phyloP scores from a whole-genome alignment of 92 coral and sea anemone genomes.

The Epizoanthus fatuus region DNA sequence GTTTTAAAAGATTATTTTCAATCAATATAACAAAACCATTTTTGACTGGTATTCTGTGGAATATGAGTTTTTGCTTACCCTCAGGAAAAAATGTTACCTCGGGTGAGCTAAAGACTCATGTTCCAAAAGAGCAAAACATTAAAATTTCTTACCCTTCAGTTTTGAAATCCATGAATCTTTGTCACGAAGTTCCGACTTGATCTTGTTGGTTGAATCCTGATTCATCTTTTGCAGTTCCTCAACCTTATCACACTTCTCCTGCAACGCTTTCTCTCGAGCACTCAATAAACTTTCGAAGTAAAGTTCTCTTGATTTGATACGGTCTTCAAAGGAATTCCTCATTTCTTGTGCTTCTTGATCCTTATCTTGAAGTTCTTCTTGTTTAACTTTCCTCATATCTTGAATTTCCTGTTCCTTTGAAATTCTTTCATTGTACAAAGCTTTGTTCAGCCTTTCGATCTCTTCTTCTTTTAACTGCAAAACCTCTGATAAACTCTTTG shows the following conservation, averaged over 20 bases:
- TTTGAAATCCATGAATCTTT: constrained; percentile 28
- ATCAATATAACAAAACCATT: too few relatives aligned
- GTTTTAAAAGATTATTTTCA: too few relatives aligned
- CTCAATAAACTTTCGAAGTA: constrained; percentile 14
- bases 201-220: constrained; percentile 35
- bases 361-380: constrained; percentile 37
- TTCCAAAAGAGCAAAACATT: too few relatives aligned
- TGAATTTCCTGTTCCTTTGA: constrained; percentile 68
- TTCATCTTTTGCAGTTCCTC: constrained; percentile 50
- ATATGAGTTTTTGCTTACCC: too few relatives aligned
- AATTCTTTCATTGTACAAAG: constrained; percentile 63
- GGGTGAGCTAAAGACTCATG: too few relatives aligned
- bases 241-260: constrained; percentile 65
- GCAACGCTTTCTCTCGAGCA: constrained; percentile 31
- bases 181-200: constrained; percentile 41
- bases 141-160: constrained; percentile 15
- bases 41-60: too few relatives aligned
- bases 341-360: constrained; percentile 23
- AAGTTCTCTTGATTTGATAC: constrained; percentile 2
- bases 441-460: constrained; percentile 71
- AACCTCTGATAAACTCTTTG: constrained; percentile 47
- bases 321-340: constrained; percentile 11
- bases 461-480: constrained; percentile 70
- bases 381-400: constrained; percentile 48
- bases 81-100: too few relatives aligned